These are phyloP conservation scores for Escarpia spicata DNA, from an alignment of 2,888 invertebrate species.

Conservation along the genomic window DNA sequence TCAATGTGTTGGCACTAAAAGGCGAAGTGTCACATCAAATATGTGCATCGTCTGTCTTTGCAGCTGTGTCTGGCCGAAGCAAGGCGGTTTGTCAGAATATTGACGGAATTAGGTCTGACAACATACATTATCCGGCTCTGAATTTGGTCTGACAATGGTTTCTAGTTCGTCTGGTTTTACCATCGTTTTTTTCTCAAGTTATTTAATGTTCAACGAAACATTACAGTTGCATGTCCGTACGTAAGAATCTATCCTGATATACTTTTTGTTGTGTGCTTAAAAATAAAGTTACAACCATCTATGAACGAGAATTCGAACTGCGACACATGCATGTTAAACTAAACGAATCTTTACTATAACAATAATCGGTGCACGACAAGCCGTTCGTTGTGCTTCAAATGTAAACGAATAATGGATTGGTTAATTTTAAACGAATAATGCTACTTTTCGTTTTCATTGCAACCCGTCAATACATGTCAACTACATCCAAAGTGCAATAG, in stretches of 20 bases:
- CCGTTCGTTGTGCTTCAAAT: too few species aligned
- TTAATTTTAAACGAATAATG: not conserved
- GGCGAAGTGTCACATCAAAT: slow-evolving; percentile 7
- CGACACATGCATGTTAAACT: too few species aligned
- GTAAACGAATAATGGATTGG: too few species aligned
- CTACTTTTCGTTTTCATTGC: not conserved
- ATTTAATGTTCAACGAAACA: not conserved
- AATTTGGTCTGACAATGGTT: not conserved
- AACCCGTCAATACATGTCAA: too few species aligned
- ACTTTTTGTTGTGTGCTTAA: too few species aligned
- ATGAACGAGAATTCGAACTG: too few species aligned
- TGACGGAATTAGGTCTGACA: not conserved
- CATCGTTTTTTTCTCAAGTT: not conserved
- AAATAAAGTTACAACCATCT: too few species aligned
- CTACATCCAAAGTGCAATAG: too few species aligned
- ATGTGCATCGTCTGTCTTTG: not conserved
- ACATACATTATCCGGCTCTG: not conserved
- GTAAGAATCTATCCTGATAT: not conserved
- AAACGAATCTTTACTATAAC: too few species aligned
- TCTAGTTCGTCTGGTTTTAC: not conserved
- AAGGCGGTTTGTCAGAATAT: not conserved
- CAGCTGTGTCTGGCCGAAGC: not conserved
- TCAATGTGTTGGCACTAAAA: not conserved
- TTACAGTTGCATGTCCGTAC: not conserved
- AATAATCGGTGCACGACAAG: too few species aligned